Percentiles rank a stretch among this genome's conserved stretches.
Conservation (phyloP, 1,140 invertebrate genomes). For the Microvelia longipes region DNA sequence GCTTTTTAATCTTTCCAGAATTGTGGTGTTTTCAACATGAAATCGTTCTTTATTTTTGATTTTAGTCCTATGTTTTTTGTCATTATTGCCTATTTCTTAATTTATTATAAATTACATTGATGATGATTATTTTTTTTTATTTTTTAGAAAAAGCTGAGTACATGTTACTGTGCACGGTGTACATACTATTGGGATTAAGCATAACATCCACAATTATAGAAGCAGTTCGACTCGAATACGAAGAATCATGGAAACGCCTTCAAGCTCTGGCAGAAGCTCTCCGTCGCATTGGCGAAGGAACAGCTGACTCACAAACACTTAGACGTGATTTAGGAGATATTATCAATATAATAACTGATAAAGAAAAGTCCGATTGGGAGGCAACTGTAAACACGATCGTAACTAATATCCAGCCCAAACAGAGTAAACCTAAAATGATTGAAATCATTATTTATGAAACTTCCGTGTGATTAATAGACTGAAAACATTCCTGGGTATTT, state of each 20-base stretch:
- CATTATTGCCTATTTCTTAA: too few species aligned
- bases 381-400: constrained; percentile 11
- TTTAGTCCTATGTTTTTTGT: too few species aligned
- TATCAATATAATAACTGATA: constrained; percentile 32
- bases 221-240: constrained; percentile 66
- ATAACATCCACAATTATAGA: constrained; percentile 90
- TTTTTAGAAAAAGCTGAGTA: constrained; percentile 62
- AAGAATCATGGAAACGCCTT: constrained; percentile 63
- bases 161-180: constrained; percentile 77
- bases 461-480: constrained; percentile 40
- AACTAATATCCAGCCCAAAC: constrained; percentile 3
- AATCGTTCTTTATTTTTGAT: too few species aligned
- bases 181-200: constrained; percentile 83
- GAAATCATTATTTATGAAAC: constrained; percentile 74
- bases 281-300: constrained; percentile 50
- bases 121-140: neutral
- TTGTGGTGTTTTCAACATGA: too few species aligned
- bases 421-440: constrained; percentile 35
- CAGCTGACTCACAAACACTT: constrained; percentile 44
- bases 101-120: neutral
- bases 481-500: too few species aligned
- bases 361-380: constrained; percentile 12
- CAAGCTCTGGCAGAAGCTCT: constrained; percentile 64
- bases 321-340: constrained; percentile 48
- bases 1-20: too few species aligned